Conservation (phyloP, 37 sponge, comb jelly and placozoan species). For the Crambe crambe region DNA sequence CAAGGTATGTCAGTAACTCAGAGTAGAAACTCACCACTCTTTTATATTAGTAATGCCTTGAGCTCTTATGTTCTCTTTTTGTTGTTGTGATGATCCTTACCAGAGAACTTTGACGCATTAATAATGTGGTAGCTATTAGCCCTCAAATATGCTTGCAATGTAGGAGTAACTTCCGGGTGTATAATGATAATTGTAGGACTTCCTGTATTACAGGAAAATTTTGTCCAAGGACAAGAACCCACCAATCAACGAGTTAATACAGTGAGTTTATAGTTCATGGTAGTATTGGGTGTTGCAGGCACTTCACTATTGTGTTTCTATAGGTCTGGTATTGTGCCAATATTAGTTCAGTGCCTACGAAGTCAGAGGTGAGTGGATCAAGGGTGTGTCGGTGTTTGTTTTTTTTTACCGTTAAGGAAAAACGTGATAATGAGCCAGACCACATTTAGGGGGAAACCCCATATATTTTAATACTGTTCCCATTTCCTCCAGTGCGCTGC, state of each 20-base stretch:
- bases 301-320: background rate
- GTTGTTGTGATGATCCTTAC: background rate
- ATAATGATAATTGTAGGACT: too few species aligned
- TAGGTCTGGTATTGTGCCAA: conserved; percentile 84
- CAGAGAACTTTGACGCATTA: too few species aligned
- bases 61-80: too few species aligned
- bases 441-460: too few species aligned
- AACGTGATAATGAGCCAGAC: too few species aligned
- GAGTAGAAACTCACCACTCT: too few species aligned
- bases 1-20: conserved; percentile 26
- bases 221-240: conserved; percentile 85
- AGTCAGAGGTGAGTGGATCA: conserved; percentile 44
- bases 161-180: too few species aligned
- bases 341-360: conserved; percentile 67
- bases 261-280: conserved; percentile 26
- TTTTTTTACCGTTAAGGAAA: too few species aligned
- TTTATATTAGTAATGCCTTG: too few species aligned
- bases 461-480: too few species aligned
- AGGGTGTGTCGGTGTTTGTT: too few species aligned
- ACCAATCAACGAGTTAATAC: conserved; percentile 83
- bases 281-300: background rate
- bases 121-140: background rate
- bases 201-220: conserved; percentile 62
- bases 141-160: background rate
- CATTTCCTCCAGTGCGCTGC: conserved; percentile 48